A percentile compares a stretch with the other conserved stretches of the same genome.
Evolutionary conservation across 2,888 invertebrate species (phyloP).

Genomic region (Eremobia ochroleuca): DNA sequence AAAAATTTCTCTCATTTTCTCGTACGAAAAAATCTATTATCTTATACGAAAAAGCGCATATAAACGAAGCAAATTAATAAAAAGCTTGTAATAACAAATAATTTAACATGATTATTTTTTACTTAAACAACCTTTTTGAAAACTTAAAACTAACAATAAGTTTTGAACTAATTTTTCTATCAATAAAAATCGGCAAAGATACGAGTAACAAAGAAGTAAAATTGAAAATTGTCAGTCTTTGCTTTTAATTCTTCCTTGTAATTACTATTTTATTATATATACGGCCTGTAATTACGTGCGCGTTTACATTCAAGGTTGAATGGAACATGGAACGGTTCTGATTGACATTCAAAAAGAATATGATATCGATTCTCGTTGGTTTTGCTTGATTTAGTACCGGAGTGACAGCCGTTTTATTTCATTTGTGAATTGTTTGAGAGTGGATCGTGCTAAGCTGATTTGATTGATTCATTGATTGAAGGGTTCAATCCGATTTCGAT

Average conservation of each 20-base stretch:
- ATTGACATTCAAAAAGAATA: constrained; percentile 20
- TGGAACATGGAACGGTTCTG: background rate
- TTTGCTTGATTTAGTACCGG: constrained; percentile 4
- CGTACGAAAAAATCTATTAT: background rate
- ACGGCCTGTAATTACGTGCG: background rate
- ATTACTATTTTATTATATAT: background rate
- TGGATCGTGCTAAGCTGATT: constrained; percentile 11
- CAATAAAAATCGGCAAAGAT: background rate
- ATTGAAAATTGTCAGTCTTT: background rate
- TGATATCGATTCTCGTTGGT: constrained; percentile 11
- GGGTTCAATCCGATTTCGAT: background rate
- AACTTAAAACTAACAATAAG: background rate
- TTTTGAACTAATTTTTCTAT: background rate
- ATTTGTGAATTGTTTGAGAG: constrained; percentile 11
- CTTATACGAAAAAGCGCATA: background rate
- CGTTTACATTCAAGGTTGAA: constrained; percentile 1
- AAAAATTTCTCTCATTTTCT: background rate
- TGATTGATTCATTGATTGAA: constrained; percentile 17
- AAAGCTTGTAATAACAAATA: background rate
- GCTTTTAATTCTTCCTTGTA: background rate
- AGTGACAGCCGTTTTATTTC: constrained; percentile 18
- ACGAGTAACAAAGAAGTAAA: too few species aligned
- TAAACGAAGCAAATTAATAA: background rate
- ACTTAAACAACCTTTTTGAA: background rate
- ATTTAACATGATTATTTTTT: background rate